phyloP scores from a whole-genome alignment of 2,888 invertebrate species.

The Phlogophora meticulosa region DNA sequence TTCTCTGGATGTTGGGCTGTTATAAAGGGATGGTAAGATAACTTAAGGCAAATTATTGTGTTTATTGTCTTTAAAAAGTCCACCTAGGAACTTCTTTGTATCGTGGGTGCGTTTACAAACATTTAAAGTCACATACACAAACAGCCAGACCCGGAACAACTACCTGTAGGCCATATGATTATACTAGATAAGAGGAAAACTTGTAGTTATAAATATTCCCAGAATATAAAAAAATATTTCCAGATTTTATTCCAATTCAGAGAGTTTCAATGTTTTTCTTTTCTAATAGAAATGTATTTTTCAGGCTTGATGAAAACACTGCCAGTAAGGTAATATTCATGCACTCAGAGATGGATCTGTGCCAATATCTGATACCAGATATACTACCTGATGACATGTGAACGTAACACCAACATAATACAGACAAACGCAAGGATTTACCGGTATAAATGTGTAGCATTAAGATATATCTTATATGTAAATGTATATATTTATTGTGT shows the following conservation, averaged over 20 bases:
- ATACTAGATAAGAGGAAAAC: too few species aligned
- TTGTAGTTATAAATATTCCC: too few species aligned
- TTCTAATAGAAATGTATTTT: conserved; percentile 61
- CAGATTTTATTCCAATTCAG: too few species aligned
- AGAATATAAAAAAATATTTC: too few species aligned
- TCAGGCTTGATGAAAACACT: conserved; percentile 94
- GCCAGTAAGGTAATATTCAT: conserved; percentile 94
- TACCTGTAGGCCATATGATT: too few species aligned
- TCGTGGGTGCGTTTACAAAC: too few species aligned
- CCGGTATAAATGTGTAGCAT: conserved; percentile 47
- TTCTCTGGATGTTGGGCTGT: conserved; percentile 95
- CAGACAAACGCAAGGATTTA: conserved; percentile 54
- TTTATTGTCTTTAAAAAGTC: too few species aligned
- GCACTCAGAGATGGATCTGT: conserved; percentile 93
- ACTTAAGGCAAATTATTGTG: too few species aligned
- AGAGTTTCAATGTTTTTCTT: too few species aligned
- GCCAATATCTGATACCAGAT: conserved; percentile 94
- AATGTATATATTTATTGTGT: conserved; percentile 50
- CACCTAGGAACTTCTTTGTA: too few species aligned
- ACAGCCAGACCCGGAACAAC: too few species aligned
- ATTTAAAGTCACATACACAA: too few species aligned
- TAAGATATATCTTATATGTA: conserved; percentile 43
- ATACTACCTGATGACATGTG: conserved; percentile 94
- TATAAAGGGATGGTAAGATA: conserved; percentile 93
- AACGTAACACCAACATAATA: conserved; percentile 59